Base-by-base conservation (phyloP, 2,888 invertebrate species). In the Stenolophus ochropezus region DNA sequence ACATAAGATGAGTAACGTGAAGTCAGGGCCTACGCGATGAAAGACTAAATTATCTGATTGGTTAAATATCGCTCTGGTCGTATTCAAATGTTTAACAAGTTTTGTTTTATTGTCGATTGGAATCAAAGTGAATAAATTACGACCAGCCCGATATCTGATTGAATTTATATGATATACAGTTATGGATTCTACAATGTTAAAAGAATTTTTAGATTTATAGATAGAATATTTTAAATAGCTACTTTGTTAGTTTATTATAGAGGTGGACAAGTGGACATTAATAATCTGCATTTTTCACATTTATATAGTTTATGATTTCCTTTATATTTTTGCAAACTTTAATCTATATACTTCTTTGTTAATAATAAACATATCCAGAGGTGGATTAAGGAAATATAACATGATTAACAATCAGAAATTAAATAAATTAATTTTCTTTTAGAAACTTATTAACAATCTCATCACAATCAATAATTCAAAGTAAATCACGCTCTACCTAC, bases 1-100 rank as follows among this genome's bases (percentile, higher is more conserved):
- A 8, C 53, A 75, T 75, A 25, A 53, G 75, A 75, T 75, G 75
- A 75, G 75, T 75, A 75, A 75, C 75, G 75, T 21, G 25, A 42
- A 42, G 23, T 14, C 27, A 27, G 25, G 5, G 53, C 75, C 75
- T 53, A 75, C 75, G 73, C 75, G 75, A 75, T 53, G 27, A 53
- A 53, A 33, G 75, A 75, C 51, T 75, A 75, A 75, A 75, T 75
- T 75, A 75, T 75, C 53, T 53, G 53, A 53, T 51, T 23, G 53
- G 51, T 53, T 49, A 49, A 53, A 53, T 75, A 53, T 75, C 75
- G 53, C 16, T 75, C 53, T 69, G 65, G 33, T 27, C 53, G 53
- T 53, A 53, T 53, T 75, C 25, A 53, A 75, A 75, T 75, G 53
- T 53, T 75, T 53, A 53, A 75, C 53, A 75, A 53, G 73, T 73